Base-by-base conservation (phyloP, 2,797 vertebrate species). In the Erethizon dorsatum region DNA sequence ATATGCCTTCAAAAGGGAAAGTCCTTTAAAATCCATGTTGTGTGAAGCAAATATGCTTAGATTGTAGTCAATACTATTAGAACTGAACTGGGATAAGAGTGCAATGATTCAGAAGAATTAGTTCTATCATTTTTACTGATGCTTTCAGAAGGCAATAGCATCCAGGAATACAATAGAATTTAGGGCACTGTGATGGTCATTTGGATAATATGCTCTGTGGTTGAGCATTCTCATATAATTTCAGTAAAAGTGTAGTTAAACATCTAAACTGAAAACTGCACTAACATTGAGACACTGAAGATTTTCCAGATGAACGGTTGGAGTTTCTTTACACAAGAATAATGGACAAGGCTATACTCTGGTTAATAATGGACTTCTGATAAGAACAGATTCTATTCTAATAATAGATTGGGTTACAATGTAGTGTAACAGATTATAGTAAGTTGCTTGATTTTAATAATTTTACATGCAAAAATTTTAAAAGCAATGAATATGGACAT, bases 31-130 rank as follows among this genome's bases (percentile, higher is more conserved):
- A 93, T 71, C 95, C 26, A 63, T 89, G 96, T 93, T 89, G 97
- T 97, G 88, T 92, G 97, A 95, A 92, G 97, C 96, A 95, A 96
- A 97, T 95, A 89, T 80, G 96, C 97, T 95, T 87, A 96, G 97
- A 85, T 56, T 67, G 71, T 92, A 91, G 97, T 96, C 90, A 95
- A 97, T 96, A 96, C 92, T 79, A n/a, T 97, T 41, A 96, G 90
- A 84, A 92, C 45, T 15, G 95, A 84, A 57, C 79, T 59, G 79
- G 88, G 71, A 61, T 59, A 56, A 73, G 90, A 90, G 90, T 54
- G 83, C 85, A 75, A 79, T 79, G 95, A 96, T 77, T 96, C 87
- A 90, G 93, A 97, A 97, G 96, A 96, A 96, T 96, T 94, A 87
- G 54, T 94, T 96, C 67, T 94, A 87, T 94, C 94, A 83, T 96